phyloP scores from a whole-genome alignment of 2,797 vertebrate genomes.

The Gastrophryne carolinensis region DNA sequence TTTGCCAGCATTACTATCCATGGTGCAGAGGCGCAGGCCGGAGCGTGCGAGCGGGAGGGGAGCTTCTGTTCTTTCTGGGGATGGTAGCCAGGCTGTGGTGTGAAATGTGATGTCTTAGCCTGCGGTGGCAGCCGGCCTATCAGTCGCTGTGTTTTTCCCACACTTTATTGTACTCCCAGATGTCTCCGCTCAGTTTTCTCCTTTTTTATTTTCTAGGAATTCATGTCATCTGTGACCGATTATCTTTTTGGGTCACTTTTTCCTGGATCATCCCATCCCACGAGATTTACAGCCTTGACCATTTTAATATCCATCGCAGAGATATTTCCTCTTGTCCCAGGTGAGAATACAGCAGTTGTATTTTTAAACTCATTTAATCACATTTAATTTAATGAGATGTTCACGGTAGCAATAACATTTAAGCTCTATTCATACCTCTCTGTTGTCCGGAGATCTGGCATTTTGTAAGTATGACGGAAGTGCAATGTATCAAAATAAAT shows the following conservation, averaged over 20 bases:
- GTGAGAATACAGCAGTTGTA: constrained; percentile 60
- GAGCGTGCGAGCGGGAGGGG: no score
- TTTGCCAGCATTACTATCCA: no score
- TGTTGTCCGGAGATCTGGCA: no score
- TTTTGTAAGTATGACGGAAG: no score
- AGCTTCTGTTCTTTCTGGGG: no score
- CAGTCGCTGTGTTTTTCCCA: constrained; percentile 15
- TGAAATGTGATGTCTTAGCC: not conserved
- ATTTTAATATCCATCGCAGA: constrained; percentile 83
- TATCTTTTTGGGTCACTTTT: constrained; percentile 81
- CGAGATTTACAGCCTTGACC: constrained; percentile 82
- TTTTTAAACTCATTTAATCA: no score
- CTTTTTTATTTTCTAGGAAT: constrained; percentile 71
- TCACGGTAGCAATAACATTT: no score
- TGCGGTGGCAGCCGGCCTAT: not conserved
- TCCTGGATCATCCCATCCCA: constrained; percentile 88
- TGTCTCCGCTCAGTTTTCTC: constrained; percentile 23
- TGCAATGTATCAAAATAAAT: no score
- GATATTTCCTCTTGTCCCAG: constrained; percentile 70
- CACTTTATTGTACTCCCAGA: constrained; percentile 12
- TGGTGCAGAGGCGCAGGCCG: no score
- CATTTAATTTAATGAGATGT: no score
- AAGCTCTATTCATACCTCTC: no score
- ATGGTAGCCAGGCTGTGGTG: not conserved
- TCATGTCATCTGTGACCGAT: constrained; percentile 81